Percentiles rank a stretch among this genome's conserved stretches.
Conservation (phyloP, 2,113 vertebrate species). For the Dipodomys merriami region DNA sequence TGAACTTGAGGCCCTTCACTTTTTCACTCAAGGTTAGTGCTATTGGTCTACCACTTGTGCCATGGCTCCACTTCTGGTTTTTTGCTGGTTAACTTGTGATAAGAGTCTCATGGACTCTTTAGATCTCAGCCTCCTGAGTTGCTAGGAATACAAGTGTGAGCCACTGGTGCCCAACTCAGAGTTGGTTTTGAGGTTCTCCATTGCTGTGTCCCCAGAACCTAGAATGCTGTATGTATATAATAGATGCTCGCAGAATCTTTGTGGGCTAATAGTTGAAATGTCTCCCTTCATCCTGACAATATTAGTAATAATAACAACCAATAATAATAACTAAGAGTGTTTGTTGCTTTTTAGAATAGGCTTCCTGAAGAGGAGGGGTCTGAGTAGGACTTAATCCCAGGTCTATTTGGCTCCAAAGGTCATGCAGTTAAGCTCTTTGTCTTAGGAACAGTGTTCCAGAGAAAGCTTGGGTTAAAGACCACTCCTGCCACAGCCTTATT, state of each 20-base stretch:
- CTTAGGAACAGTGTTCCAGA: background rate
- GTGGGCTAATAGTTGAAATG: background rate
- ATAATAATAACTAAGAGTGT: too few relatives aligned
- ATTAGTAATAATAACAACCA: too few relatives aligned
- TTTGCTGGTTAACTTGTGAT: too few relatives aligned
- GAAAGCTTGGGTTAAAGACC: background rate
- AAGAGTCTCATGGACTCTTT: too few relatives aligned
- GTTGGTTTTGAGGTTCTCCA: too few relatives aligned
- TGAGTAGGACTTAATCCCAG: background rate
- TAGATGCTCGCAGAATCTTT: conserved; percentile 20
- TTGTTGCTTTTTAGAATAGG: background rate
- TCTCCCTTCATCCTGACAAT: background rate
- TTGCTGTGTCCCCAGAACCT: background rate
- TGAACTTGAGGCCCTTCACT: too few relatives aligned
- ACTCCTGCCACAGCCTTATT: conserved; percentile 5
- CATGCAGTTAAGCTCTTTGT: background rate
- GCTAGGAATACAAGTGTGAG: too few relatives aligned
- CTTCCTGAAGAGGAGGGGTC: background rate
- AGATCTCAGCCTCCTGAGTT: too few relatives aligned
- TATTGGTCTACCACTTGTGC: too few relatives aligned
- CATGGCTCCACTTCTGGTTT: too few relatives aligned
- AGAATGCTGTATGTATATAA: background rate
- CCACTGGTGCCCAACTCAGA: too few relatives aligned
- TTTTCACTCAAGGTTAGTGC: too few relatives aligned
- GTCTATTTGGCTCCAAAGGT: background rate